Evolutionary conservation across 1,140 invertebrate species (phyloP), one percentile per base, ranked within the genome.

Genomic region (Pogonomyrmex californicus): DNA sequence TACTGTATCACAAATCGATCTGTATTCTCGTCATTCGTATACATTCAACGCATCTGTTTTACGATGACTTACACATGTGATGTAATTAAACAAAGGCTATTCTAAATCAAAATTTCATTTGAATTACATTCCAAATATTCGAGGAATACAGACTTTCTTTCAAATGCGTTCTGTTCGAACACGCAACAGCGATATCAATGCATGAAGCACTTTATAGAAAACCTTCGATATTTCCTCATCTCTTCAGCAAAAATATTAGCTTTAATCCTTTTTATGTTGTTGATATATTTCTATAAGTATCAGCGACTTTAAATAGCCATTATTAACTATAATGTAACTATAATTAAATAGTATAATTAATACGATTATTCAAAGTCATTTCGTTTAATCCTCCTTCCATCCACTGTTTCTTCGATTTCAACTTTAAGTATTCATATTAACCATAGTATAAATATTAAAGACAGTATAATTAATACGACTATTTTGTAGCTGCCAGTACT

Each of bases 171-270:
- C 41, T 44, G 30, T 4, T 65, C 60, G 10, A 33, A 68, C n/a
- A 41, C 33, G 5, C 1, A 77, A 38, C 41, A 58, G 51, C 30
- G 41, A 71, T 47, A 73, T 17, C 12, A 60, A 58, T 9, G 14
- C 17, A 9, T 17, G 1, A 47, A 44, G 3, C 9, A 14, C 7
- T 23, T 71, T 47, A 17, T 79, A 60, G 7, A 17, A 83, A 73
- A 73, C 2, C 17, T 41, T 56, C n/a, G 4, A 82, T 12, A 47
- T 38, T 73, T 6, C 4, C 73, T 82, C 30, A 33, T 66, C 17
- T 23, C 30, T 75, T 23, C 58, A 75, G 56, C 17, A 73, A 83
- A 83, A 73, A 82, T 82, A 73, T 73, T 47, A n/a, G 30, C 17
- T 73, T 82, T 38, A 49, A 71, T 73, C 1, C 7, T n/a, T 83